These are phyloP conservation scores for Caenorhabditis wallacei DNA, from an alignment of 2,888 invertebrate genomes.

Conservation along the genomic window DNA sequence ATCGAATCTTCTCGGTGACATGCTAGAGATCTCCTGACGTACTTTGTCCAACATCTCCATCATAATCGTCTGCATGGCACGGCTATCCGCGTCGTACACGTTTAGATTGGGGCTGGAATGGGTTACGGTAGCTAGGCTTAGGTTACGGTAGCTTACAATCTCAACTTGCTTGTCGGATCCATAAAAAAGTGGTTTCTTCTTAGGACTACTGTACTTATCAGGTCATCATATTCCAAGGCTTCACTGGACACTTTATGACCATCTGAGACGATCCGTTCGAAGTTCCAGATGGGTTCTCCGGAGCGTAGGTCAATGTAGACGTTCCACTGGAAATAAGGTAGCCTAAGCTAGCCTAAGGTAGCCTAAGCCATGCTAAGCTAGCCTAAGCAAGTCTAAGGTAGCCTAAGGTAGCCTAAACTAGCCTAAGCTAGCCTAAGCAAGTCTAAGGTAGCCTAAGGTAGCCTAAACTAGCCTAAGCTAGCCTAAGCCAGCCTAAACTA, in stretches of 20 bases:
- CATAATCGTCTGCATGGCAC: slow-evolving; percentile 40
- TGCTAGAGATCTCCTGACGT: slow-evolving; percentile 31
- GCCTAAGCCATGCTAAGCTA: no score
- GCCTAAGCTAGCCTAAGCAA: no score
- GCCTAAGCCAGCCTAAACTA: no score
- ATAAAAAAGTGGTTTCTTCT: slow-evolving; percentile 20
- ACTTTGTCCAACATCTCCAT: slow-evolving; percentile 47
- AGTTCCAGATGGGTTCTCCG: slow-evolving; percentile 54
- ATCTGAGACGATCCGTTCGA: slow-evolving; percentile 40
- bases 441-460: no score
- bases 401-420: no score
- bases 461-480: no score
- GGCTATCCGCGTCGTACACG: slow-evolving; percentile 20
- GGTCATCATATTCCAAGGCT: slow-evolving; percentile 38
- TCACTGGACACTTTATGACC: slow-evolving; percentile 32
- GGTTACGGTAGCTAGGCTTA: neutral
- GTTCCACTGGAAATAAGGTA: slow-evolving; percentile 40
- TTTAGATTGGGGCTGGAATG: slow-evolving; percentile 30
- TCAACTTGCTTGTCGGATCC: slow-evolving; percentile 31
- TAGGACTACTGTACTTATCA: slow-evolving; percentile 30
- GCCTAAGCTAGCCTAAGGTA: no score
- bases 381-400: no score
- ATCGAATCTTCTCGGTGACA: slow-evolving; percentile 38
- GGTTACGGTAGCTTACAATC: slow-evolving; percentile 29
- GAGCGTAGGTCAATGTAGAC: slow-evolving; percentile 53